Evolutionary conservation across 2,113 vertebrate genomes (phyloP), one percentile per base, ranked within the genome.

Genomic region (Eulemur macaco): DNA sequence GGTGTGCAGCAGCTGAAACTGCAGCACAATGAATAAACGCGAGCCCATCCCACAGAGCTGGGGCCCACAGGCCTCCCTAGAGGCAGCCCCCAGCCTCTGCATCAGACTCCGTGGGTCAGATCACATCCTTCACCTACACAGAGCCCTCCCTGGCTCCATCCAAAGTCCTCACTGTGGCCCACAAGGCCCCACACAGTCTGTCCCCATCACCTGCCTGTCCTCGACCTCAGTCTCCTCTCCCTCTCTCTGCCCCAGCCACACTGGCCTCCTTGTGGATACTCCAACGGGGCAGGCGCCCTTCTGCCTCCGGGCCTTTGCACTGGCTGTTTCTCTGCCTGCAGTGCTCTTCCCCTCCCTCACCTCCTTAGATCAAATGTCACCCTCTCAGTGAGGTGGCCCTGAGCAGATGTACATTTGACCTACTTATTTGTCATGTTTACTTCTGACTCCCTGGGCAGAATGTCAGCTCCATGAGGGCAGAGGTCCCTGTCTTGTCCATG

Each of bases 251-350:
- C 76, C 68, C 18, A 23, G 77, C 18, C 10, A 4, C 45, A 27
- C 12, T 0, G 8, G 69, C 71, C 34, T 74, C 95, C 18, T 17
- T 13, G 0, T 27, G 12, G 58, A 47, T 0, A 9, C 34, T 17
- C 71, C 15, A 13, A 21, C 25, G 29, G 25, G 27, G 29, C 71
- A 27, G 45, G 15, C 3, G 0, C 7, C 0, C 3, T 25, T 74
- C 94, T 73, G 60, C 21, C 80, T 34, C 68, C 45, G 73, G 74
- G 63, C 56, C 84, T 97, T 84, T 76, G 90, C 12, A 31, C 42
- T 0, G 37, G 86, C 73, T 8, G 9, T 17, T 39, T 50, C 56
- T 89, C 45, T 66, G 34, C 64, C 58, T 80, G 20, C n/a, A 58
- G 47, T 0, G 14, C 27, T 54, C 31, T 63, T 56, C 12, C 54